Evolutionary conservation across 2,888 invertebrate genomes (phyloP), one percentile per base, ranked within the genome.

Genomic region (Diaprepes abbreviatus): DNA sequence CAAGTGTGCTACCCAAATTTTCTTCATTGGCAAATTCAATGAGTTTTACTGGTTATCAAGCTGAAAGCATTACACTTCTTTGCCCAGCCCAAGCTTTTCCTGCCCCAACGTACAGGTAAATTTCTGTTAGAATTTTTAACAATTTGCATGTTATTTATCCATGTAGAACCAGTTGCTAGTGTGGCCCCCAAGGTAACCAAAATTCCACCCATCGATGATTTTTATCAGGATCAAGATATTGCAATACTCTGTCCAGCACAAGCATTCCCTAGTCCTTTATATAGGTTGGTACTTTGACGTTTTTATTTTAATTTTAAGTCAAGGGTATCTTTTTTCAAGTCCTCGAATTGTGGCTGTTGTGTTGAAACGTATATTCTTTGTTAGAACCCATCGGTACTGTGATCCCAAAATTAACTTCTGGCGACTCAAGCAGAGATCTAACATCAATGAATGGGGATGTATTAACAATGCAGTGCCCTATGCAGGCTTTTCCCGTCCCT

Each of bases 311-410:
- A 3, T n/a, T n/a, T 35, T 2, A 35, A n/a, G n/a, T 35, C n/a
- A n/a, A 10, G n/a, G n/a, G n/a, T n/a, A n/a, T 35, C 10, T 35
- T 35, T 3, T 35, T n/a, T 17, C 14, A 28, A 3, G 28, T 28
- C 28, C 3, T 4, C 28, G n/a, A n/a, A n/a, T n/a, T n/a, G n/a
- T n/a, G n/a, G n/a, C n/a, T n/a, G n/a, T n/a, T n/a, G n/a, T n/a
- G n/a, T n/a, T n/a, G n/a, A n/a, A n/a, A n/a, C n/a, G n/a, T 35
- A 12, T 38, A 38, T 48, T 40, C 38, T 16, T 57, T 38, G 64
- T 43, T 83, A 91, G 92, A 93, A 87, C 93, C 93, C 77, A 89
- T 93, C 85, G 91, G 92, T 85, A 91, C 91, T 83, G 90, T 91
- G 71, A 88, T 89, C 75, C 92, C 92, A 73, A 91, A 91, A 77